Conservation (phyloP, 92 coral and sea anemone species). For the Paragorgia papillata region DNA sequence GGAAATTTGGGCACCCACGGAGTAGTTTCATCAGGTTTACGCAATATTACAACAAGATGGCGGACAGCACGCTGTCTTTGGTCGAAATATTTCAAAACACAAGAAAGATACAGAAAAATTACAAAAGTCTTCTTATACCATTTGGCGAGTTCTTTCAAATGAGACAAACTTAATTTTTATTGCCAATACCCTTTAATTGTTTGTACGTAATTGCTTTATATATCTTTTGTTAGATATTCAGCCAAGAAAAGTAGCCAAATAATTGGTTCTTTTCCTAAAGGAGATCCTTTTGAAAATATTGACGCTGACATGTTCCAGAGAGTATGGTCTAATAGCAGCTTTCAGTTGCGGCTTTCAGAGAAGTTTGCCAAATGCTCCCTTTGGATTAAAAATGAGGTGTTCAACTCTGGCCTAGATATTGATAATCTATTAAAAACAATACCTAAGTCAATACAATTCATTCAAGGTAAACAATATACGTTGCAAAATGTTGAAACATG, state of each 20-base stretch:
- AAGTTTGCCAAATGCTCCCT: slow-evolving; percentile 31
- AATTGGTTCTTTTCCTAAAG: slow-evolving; percentile 23
- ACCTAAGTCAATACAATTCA: slow-evolving; percentile 19
- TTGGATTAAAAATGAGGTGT: slow-evolving; percentile 41
- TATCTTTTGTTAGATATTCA: slow-evolving; percentile 17
- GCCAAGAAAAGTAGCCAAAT: slow-evolving; percentile 30
- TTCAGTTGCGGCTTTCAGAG: slow-evolving; percentile 35
- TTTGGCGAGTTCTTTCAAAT: too few relatives aligned
- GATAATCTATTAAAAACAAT: slow-evolving; percentile 29
- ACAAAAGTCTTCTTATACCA: too few relatives aligned
- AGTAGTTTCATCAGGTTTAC: too few relatives aligned
- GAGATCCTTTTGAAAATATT: slow-evolving; percentile 37
- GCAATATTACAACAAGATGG: too few relatives aligned
- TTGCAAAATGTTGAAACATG: too few relatives aligned
- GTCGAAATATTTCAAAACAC: too few relatives aligned
- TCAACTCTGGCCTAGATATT: slow-evolving; percentile 41
- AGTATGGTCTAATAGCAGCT: slow-evolving; percentile 50
- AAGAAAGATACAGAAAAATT: too few relatives aligned
- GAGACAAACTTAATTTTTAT: too few relatives aligned
- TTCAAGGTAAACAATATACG: background rate
- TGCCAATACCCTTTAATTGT: too few relatives aligned
- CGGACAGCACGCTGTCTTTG: too few relatives aligned
- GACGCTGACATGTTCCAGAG: slow-evolving; percentile 49
- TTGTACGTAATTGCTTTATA: too few relatives aligned
- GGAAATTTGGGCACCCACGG: too few relatives aligned